These are phyloP conservation scores for Chelmon rostratus DNA, from an alignment of 2,797 vertebrate species.

Conservation along the genomic window DNA sequence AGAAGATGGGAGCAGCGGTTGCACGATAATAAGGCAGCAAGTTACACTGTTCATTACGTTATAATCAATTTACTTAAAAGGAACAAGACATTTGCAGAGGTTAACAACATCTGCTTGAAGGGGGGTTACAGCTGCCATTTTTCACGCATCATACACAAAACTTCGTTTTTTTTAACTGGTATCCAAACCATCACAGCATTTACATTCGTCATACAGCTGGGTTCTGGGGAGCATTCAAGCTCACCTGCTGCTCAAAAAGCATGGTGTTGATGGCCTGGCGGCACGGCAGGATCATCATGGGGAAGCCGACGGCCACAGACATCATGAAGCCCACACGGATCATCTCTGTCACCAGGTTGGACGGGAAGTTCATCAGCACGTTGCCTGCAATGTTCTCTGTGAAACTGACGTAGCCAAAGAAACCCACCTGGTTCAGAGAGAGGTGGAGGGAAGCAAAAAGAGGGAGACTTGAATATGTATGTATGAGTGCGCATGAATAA, in stretches of 20 bases:
- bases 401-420: conserved; percentile 98
- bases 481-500: neutral
- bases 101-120: neutral
- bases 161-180: neutral
- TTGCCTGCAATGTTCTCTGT: conserved; percentile 95
- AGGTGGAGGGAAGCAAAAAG: neutral
- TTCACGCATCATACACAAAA: too few relatives aligned
- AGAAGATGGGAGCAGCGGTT: neutral
- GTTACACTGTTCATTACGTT: neutral
- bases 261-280: conserved; percentile 98
- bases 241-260: conserved; percentile 98
- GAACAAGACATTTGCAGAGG: neutral
- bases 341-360: conserved; percentile 97
- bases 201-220: neutral
- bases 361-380: conserved; percentile 97
- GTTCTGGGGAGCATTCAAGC: neutral
- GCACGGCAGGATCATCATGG: conserved; percentile 99
- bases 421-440: conserved; percentile 89
- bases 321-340: conserved; percentile 97
- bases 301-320: conserved; percentile 98
- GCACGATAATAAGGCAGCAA: neutral
- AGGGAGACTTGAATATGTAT: neutral
- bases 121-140: neutral
- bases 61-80: neutral
- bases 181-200: neutral